A percentile compares a stretch with the other conserved stretches of the same genome.
Evolutionary conservation across 2,113 vertebrate species (phyloP).

Genomic region (Motacilla alba): DNA sequence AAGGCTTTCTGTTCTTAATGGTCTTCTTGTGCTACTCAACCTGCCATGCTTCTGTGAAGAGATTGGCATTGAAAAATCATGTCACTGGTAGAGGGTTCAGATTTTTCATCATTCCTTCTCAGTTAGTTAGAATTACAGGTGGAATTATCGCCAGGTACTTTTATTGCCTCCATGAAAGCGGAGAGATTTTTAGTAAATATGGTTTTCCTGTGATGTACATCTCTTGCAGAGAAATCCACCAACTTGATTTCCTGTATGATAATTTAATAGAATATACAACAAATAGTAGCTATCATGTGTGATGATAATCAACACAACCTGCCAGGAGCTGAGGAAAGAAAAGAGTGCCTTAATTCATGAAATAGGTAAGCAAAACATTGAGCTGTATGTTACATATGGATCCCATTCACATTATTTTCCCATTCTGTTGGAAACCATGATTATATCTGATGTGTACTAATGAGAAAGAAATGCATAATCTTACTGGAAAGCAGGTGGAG

Average conservation of each 20-base stretch:
- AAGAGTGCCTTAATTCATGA: neutral
- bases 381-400: constrained; percentile 23
- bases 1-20: neutral
- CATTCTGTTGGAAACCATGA: neutral
- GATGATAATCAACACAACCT: constrained; percentile 4
- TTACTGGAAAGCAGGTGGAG: constrained; percentile 3
- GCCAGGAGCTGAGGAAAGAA: neutral
- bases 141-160: neutral
- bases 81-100: neutral
- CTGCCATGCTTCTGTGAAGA: neutral
- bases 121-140: neutral
- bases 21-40: neutral
- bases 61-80: neutral
- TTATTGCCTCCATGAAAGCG: neutral
- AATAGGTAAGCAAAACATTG: neutral
- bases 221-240: neutral
- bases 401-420: neutral
- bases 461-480: neutral
- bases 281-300: neutral
- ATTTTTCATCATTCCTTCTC: neutral
- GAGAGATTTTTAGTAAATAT: neutral
- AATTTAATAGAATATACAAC: neutral
- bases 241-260: neutral
- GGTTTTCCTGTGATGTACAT: neutral
- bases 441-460: constrained; percentile 9